These are phyloP conservation scores for Gyps fulvus DNA, from an alignment of 2,113 vertebrate genomes.

Conservation along the genomic window DNA sequence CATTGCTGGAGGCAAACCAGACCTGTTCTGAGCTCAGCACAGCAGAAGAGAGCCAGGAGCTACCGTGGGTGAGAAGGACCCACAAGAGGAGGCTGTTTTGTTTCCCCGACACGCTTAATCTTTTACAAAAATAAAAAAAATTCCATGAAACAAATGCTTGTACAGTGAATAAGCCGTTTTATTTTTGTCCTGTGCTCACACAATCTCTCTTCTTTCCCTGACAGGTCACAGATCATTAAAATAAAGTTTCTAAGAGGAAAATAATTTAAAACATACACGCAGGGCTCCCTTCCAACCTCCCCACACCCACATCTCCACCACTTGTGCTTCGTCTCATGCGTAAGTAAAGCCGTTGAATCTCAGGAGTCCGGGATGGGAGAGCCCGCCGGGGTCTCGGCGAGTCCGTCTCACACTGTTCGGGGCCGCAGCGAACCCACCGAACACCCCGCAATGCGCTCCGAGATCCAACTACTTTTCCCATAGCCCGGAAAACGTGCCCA, in stretches of 20 bases:
- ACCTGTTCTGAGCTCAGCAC: neutral
- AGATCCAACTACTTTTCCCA: neutral
- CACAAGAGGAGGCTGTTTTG: neutral
- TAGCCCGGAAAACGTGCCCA: neutral
- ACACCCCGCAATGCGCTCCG: accelerated
- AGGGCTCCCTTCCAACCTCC: conserved; percentile 48
- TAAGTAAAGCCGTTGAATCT: neutral
- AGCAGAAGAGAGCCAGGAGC: neutral
- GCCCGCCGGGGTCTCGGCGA: neutral
- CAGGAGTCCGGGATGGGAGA: neutral
- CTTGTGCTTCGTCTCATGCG: conserved; percentile 51
- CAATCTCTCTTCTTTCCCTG: conserved; percentile 71
- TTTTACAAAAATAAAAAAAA: neutral
- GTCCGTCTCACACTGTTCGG: neutral
- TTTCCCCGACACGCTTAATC: neutral
- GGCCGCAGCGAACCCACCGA: neutral
- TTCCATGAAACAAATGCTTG: neutral
- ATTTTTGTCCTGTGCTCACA: conserved; percentile 80
- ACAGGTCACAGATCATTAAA: conserved; percentile 76
- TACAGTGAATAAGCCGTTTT: conserved; percentile 76
- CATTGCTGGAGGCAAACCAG: accelerated
- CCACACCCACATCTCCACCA: conserved; percentile 8
- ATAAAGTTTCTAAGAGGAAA: conserved; percentile 72
- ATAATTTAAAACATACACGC: conserved; percentile 53
- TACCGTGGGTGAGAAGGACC: accelerated